phyloP scores from a whole-genome alignment of 1,140 invertebrate species.

The Diorhabda elongata region DNA sequence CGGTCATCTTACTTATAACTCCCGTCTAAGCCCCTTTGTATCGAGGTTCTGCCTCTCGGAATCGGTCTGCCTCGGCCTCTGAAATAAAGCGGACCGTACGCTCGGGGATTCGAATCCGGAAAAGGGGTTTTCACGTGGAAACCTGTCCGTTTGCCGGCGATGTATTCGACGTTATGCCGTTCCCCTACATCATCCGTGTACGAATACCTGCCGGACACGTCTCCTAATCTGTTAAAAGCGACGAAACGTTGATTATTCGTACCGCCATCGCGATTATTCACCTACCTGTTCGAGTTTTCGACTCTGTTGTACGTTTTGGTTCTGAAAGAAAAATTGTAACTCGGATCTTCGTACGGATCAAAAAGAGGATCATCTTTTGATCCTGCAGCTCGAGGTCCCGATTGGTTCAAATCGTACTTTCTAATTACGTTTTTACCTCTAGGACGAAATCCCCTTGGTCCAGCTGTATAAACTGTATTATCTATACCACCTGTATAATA shows the following conservation, averaged over 20 bases:
- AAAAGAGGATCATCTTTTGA: slow-evolving; percentile 60
- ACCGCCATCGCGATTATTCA: slow-evolving; percentile 46
- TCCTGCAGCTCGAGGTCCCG: slow-evolving; percentile 56
- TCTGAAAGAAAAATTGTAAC: slow-evolving; percentile 62
- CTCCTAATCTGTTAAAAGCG: background rate
- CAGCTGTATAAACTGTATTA: slow-evolving; percentile 63
- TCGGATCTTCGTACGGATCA: slow-evolving; percentile 68
- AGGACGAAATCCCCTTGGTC: slow-evolving; percentile 65
- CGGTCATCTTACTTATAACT: slow-evolving; percentile 53
- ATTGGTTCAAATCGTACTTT: slow-evolving; percentile 64
- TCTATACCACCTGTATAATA: too few species aligned
- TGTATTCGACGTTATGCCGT: slow-evolving; percentile 65
- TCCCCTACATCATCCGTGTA: slow-evolving; percentile 68
- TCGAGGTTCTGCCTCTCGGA: slow-evolving; percentile 56
- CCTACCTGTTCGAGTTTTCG: slow-evolving; percentile 50
- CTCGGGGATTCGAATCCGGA: slow-evolving; percentile 57
- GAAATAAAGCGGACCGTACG: slow-evolving; percentile 55
- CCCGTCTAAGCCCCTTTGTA: slow-evolving; percentile 58
- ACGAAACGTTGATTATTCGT: background rate
- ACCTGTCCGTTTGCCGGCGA: slow-evolving; percentile 65
- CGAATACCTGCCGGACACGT: slow-evolving; percentile 51
- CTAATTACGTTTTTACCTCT: slow-evolving; percentile 64
- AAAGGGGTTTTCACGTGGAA: slow-evolving; percentile 67
- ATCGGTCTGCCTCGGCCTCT: slow-evolving; percentile 53
- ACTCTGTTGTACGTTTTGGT: slow-evolving; percentile 61